These are phyloP conservation scores for Coccyzus lansbergi DNA, from an alignment of 2,797 vertebrate species.

Conservation along the genomic window DNA sequence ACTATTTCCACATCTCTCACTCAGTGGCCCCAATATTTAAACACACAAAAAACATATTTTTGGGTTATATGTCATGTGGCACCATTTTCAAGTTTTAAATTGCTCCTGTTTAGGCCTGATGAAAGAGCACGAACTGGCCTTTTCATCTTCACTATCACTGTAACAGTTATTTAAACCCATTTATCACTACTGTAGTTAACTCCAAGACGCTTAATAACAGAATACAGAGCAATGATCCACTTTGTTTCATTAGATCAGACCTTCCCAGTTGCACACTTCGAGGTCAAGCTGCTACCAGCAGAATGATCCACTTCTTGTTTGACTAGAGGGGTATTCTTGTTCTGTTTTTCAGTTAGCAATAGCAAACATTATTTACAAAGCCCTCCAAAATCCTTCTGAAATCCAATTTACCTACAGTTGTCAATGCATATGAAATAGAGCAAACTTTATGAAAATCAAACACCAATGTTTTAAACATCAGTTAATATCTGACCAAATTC, in stretches of 20 bases:
- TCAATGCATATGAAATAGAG: not conserved
- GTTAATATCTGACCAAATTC: not conserved
- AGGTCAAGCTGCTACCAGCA: conserved; percentile 5
- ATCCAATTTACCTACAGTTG: not conserved
- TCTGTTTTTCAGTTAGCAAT: not conserved
- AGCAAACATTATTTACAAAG: not conserved
- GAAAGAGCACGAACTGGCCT: not conserved
- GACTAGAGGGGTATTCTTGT: not conserved
- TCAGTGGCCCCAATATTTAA: not conserved
- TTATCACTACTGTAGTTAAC: conserved; percentile 14
- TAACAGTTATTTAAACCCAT: not conserved
- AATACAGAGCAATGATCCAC: not conserved
- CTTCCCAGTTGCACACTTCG: not conserved
- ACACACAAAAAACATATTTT: not conserved
- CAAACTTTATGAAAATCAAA: not conserved
- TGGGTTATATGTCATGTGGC: not conserved
- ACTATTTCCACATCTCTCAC: not conserved
- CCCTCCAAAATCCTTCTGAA: not conserved
- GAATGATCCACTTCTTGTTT: not conserved
- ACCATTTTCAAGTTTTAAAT: not conserved
- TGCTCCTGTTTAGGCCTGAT: not conserved
- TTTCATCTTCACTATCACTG: not conserved
- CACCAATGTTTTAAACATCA: not conserved
- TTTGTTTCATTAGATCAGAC: conserved; percentile 8
- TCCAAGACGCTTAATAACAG: not conserved